Base-by-base conservation (phyloP, 2,888 invertebrate genomes). In the Lepidonotus clava region DNA sequence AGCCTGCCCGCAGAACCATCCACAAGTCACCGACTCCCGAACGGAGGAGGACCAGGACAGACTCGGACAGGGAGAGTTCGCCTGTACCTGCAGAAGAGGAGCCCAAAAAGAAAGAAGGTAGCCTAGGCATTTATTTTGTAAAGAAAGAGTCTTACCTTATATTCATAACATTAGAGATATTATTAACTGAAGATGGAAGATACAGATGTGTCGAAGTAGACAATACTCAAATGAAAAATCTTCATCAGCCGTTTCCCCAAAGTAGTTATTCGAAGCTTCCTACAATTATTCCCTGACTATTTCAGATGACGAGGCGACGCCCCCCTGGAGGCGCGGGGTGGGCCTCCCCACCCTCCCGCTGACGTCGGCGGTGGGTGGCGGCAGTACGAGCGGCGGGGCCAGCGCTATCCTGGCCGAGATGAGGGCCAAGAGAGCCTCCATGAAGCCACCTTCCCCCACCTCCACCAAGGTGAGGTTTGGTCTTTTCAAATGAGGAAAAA, bases 371-470 rank as follows among this genome's bases (percentile, higher is more conserved):
- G n/a, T n/a, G n/a, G n/a, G n/a, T n/a, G n/a, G n/a, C n/a, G n/a
- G n/a, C n/a, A 71, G 36, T 4, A 71, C 36, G 14, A 38, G 36
- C 38, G 80, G 80, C 1, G 86, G 86, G 6, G 86, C 56, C n/a
- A 80, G 80, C 51, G 80, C 77, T 11, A 36, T 86, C 8, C 86
- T 86, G 53, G 86, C 86, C 11, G 86, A 86, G 18, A 77, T 86
- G 86, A 32, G 76, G 56, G 86, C 86, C 18, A 86, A 77, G 66
- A 41, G 56, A 36, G 36, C 86, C 21, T 51, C 77, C 51, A 28
- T 32, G 40, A 86, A 85, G 32, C 46, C 41, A 8, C 0, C 28
- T 6, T 80, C 41, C 24, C 80, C 80, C 32, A 40, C 80, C 11
- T 41, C 80, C 32, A 34, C 76, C 46, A 6, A 6, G 46, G 46